Evolutionary conservation across 2,113 vertebrate genomes (phyloP).

Genomic region (Elaphurus davidianus): DNA sequence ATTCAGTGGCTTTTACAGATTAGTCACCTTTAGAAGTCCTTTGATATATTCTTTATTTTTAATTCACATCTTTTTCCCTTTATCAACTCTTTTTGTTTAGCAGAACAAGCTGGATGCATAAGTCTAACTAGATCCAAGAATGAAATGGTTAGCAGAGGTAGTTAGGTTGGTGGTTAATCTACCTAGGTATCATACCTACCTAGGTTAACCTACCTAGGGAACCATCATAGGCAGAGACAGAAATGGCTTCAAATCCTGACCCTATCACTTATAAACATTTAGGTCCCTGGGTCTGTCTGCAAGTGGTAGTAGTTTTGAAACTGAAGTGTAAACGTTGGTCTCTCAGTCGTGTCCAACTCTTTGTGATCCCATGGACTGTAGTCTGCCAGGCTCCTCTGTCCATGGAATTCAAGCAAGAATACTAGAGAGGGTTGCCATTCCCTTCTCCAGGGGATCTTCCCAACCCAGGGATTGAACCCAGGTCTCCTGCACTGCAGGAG

Average conservation of each 20-base stretch:
- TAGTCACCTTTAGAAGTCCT: neutral
- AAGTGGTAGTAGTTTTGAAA: neutral
- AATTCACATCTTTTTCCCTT: neutral
- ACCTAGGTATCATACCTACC: neutral
- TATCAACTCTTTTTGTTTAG: neutral
- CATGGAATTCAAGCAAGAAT: neutral
- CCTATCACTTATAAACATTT: neutral
- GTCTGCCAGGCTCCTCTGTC: neutral
- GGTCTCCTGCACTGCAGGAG: neutral
- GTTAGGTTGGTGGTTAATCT: neutral
- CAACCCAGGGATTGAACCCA: neutral
- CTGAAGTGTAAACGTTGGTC: neutral
- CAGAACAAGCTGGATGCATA: neutral
- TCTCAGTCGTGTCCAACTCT: accelerated
- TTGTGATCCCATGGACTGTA: neutral
- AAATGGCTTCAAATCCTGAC: neutral
- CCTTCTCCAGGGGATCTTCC: neutral
- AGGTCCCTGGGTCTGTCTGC: neutral
- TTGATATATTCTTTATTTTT: neutral
- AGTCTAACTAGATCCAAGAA: neutral
- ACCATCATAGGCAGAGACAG: neutral
- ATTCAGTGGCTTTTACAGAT: neutral
- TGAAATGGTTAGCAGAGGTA: neutral
- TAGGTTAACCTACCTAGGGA: neutral
- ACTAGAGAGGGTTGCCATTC: neutral